Evolutionary conservation across 2,888 invertebrate genomes (phyloP).

Genomic region (Ochlodes sylvanus): DNA sequence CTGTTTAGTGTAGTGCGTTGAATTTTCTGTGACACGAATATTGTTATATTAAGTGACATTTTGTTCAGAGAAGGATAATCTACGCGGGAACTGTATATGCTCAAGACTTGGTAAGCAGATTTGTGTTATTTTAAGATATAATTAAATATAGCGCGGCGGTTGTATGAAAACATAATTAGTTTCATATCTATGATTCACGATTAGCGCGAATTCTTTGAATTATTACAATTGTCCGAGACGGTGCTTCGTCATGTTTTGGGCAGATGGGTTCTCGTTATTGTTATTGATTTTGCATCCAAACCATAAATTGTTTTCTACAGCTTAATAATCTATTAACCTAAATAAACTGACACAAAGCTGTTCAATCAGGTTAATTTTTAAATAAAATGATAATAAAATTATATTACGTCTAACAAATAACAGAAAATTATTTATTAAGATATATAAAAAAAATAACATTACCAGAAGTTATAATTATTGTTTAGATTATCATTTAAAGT

Average conservation of each 20-base stretch:
- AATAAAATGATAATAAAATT: too few relatives aligned
- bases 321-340: too few relatives aligned
- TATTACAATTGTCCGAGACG: slow-evolving; percentile 22
- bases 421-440: too few relatives aligned
- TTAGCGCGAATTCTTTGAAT: slow-evolving; percentile 57
- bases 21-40: slow-evolving; percentile 46
- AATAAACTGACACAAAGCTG: too few relatives aligned
- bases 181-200: slow-evolving; percentile 68
- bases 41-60: slow-evolving; percentile 46
- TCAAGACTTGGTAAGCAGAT: slow-evolving; percentile 73
- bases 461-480: too few relatives aligned
- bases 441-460: too few relatives aligned
- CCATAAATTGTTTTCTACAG: neutral
- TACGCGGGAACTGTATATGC: slow-evolving; percentile 61
- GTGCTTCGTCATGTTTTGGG: slow-evolving; percentile 2
- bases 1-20: slow-evolving; percentile 53
- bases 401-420: too few relatives aligned
- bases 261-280: slow-evolving; percentile 10
- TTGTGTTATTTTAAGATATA: slow-evolving; percentile 80
- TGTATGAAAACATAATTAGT: slow-evolving; percentile 80
- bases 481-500: too few relatives aligned
- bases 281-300: neutral
- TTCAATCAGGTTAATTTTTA: too few relatives aligned
- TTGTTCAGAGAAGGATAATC: slow-evolving; percentile 52
- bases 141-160: slow-evolving; percentile 79